Conservation (phyloP, 2,888 invertebrate genomes). For the Cenopis cana region DNA sequence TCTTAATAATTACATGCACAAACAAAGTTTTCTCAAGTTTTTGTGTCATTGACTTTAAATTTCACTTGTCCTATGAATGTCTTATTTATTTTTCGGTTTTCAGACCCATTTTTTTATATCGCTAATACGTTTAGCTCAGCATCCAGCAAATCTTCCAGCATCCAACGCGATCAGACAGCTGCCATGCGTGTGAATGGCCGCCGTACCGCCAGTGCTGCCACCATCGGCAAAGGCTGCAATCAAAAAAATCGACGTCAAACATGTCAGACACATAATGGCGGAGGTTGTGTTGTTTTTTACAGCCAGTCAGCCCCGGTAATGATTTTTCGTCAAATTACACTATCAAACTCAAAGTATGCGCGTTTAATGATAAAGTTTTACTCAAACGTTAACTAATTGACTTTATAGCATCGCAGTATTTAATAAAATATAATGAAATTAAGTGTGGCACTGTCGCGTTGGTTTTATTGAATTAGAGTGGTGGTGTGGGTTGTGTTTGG, state of each 20-base stretch:
- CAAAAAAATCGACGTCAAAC: conserved; percentile 77
- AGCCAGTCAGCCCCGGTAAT: conserved; percentile 60
- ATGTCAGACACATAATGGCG: conserved; percentile 76
- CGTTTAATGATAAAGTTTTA: conserved; percentile 44
- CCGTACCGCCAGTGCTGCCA: conserved; percentile 55
- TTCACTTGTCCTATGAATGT: too few relatives aligned
- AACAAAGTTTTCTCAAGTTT: too few relatives aligned
- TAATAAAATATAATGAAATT: conserved; percentile 53
- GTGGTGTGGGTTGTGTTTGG: conserved; percentile 51
- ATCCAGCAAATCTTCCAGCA: conserved; percentile 6
- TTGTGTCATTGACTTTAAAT: too few relatives aligned
- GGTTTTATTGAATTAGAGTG: conserved; percentile 70
- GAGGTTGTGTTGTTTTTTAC: conserved; percentile 73
- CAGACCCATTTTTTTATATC: background rate
- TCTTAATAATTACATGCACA: too few relatives aligned
- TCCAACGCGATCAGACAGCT: background rate
- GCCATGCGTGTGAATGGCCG: conserved; percentile 12
- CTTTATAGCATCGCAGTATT: conserved; percentile 31
- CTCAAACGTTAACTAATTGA: conserved; percentile 35
- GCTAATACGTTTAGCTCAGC: background rate
- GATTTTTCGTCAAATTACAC: conserved; percentile 53
- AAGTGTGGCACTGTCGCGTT: conserved; percentile 60
- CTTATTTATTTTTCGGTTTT: too few relatives aligned
- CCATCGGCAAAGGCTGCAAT: conserved; percentile 49
- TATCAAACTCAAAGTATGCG: conserved; percentile 50